These are phyloP conservation scores for Heterodera filipjevi DNA, from an alignment of 2,888 invertebrate genomes.

Conservation along the genomic window DNA sequence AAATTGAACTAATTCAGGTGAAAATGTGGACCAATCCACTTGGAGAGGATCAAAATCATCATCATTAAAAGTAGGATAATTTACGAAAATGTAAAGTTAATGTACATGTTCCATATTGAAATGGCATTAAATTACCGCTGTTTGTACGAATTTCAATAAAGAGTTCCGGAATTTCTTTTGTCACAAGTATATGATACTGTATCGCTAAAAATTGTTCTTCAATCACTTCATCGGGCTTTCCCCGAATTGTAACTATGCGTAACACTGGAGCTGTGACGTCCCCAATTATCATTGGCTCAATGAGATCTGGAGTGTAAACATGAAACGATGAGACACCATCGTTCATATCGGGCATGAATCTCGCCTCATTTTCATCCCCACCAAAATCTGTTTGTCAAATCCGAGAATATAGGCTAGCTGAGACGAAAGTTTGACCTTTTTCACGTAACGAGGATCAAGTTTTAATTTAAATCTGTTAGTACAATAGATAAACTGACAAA, in stretches of 20 bases:
- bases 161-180: conserved; percentile 24
- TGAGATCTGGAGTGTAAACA: conserved; percentile 36
- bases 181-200: conserved; percentile 25
- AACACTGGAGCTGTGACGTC: conserved; percentile 34
- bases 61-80: conserved; percentile 23
- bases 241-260: conserved; percentile 31
- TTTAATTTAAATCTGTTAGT: background rate
- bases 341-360: conserved; percentile 24
- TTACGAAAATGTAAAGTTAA: conserved; percentile 32
- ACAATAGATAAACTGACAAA: background rate
- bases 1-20: background rate
- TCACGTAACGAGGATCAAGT: background rate
- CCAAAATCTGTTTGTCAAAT: background rate
- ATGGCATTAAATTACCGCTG: conserved; percentile 18
- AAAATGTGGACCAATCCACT: conserved; percentile 20
- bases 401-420: conserved; percentile 27
- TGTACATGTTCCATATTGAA: conserved; percentile 27
- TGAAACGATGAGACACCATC: conserved; percentile 19
- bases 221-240: conserved; percentile 21
- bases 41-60: conserved; percentile 21
- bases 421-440: background rate
- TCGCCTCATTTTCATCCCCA: background rate
- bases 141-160: conserved; percentile 26
- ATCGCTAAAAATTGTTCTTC: conserved; percentile 29
- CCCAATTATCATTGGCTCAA: conserved; percentile 35